Evolutionary conservation across 2,888 invertebrate species (phyloP).

Genomic region (Chaetoderma sp.): DNA sequence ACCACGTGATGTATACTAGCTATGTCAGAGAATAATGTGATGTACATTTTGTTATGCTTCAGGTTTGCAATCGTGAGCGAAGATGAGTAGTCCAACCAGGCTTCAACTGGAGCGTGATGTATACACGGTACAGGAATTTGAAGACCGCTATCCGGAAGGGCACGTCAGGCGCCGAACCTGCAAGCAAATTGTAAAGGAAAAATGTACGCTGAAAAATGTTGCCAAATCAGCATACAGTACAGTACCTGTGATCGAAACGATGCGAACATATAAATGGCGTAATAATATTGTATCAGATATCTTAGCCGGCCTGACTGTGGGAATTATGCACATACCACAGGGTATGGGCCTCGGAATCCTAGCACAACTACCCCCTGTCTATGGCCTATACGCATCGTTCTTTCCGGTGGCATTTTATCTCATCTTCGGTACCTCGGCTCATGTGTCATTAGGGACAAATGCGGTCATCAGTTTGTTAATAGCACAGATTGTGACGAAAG

Average conservation of each 20-base stretch:
- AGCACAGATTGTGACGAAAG: slow-evolving; percentile 52
- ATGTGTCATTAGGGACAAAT: slow-evolving; percentile 62
- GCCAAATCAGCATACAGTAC: slow-evolving; percentile 50
- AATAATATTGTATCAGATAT: slow-evolving; percentile 55
- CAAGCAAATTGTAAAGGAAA: no score
- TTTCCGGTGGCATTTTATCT: slow-evolving; percentile 61
- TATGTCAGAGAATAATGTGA: no score
- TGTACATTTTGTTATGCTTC: no score
- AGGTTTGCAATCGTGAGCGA: no score
- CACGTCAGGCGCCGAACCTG: no score
- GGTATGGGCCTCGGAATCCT: slow-evolving; percentile 61
- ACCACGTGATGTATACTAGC: no score
- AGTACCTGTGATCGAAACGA: slow-evolving; percentile 54
- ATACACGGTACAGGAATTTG: not conserved
- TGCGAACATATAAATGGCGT: slow-evolving; percentile 58
- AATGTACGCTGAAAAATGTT: slow-evolving; percentile 46
- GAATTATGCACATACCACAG: slow-evolving; percentile 66
- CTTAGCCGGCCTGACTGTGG: slow-evolving; percentile 63
- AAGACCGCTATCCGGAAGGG: not conserved
- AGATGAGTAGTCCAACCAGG: no score
- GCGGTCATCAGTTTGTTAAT: slow-evolving; percentile 64
- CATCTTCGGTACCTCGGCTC: slow-evolving; percentile 59
- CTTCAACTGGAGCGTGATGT: not conserved
- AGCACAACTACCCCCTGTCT: slow-evolving; percentile 57
- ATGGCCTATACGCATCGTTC: slow-evolving; percentile 61